A percentile compares a stretch with the other conserved stretches of the same genome.
These are phyloP conservation scores for Lates japonicus DNA, from an alignment of 2,797 vertebrate genomes.

Conservation along the genomic window DNA sequence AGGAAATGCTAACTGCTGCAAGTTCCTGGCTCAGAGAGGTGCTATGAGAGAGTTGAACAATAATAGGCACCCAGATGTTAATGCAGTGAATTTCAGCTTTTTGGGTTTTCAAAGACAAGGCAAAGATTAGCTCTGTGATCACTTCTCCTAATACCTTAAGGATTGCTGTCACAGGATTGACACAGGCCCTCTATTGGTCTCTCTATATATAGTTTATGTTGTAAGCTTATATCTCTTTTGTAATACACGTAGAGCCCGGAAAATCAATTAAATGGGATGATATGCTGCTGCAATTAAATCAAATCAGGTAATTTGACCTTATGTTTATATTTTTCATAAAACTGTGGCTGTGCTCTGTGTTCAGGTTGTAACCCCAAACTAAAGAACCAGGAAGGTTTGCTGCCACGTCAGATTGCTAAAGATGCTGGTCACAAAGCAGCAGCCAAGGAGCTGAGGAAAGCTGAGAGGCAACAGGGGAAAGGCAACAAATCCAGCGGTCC, in stretches of 20 bases:
- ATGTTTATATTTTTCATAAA: conserved; percentile 21
- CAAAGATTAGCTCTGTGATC: neutral
- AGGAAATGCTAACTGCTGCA: conserved; percentile 91
- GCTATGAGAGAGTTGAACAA: conserved; percentile 5
- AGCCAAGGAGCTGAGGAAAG: conserved; percentile 86
- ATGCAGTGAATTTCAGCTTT: neutral
- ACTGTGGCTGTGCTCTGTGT: conserved; percentile 48
- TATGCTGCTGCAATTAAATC: conserved; percentile 18
- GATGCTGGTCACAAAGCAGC: conserved; percentile 87
- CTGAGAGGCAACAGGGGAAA: conserved; percentile 84
- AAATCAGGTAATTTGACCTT: neutral
- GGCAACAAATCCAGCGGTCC: conserved; percentile 53
- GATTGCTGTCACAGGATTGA: neutral
- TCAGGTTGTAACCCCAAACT: conserved; percentile 93
- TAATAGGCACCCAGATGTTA: neutral
- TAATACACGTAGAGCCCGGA: conserved; percentile 9
- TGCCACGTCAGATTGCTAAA: conserved; percentile 89
- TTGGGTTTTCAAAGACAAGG: neutral
- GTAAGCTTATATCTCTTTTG: neutral
- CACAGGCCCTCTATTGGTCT: neutral
- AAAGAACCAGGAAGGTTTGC: conserved; percentile 87
- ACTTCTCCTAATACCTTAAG: neutral
- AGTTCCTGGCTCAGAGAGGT: conserved; percentile 96
- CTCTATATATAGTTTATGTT: conserved; percentile 25
- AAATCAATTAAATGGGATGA: neutral